Evolutionary conservation across 2,797 vertebrate species (phyloP).

Genomic region (Galago senegalensis): DNA sequence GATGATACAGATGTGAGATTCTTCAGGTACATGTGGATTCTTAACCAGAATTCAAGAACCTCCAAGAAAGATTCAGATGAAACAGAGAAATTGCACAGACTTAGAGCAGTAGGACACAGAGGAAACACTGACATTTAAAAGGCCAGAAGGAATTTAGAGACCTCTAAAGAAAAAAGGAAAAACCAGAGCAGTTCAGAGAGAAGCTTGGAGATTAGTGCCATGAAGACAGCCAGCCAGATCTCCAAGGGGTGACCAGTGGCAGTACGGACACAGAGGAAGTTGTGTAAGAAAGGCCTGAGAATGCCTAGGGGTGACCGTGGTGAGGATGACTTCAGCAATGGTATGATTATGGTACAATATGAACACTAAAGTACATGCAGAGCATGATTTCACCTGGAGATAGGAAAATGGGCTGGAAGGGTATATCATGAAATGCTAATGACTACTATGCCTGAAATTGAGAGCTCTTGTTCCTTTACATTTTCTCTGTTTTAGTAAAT

Average conservation of each 20-base stretch:
- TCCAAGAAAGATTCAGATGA: neutral
- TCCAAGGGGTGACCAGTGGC: too few relatives aligned
- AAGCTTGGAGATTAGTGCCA: neutral
- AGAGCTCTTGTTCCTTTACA: neutral
- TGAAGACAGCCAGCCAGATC: accelerated
- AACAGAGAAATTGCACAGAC: neutral
- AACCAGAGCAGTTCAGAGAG: neutral
- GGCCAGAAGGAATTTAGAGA: neutral
- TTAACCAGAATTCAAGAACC: neutral
- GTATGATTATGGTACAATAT: neutral
- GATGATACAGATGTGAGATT: neutral
- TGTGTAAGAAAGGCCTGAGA: neutral
- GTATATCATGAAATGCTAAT: neutral
- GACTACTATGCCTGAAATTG: neutral
- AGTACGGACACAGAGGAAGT: accelerated
- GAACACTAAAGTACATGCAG: neutral
- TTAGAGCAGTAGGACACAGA: neutral
- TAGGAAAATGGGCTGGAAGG: neutral
- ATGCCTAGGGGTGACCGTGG: neutral
- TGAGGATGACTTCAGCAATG: too few relatives aligned
- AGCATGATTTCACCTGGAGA: neutral
- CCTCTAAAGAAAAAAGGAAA: neutral
- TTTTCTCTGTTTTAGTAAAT: neutral
- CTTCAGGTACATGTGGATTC: neutral
- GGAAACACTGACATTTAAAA: neutral